Base-by-base conservation (phyloP, 2,113 vertebrate species). In the Leucopternis melanops region DNA sequence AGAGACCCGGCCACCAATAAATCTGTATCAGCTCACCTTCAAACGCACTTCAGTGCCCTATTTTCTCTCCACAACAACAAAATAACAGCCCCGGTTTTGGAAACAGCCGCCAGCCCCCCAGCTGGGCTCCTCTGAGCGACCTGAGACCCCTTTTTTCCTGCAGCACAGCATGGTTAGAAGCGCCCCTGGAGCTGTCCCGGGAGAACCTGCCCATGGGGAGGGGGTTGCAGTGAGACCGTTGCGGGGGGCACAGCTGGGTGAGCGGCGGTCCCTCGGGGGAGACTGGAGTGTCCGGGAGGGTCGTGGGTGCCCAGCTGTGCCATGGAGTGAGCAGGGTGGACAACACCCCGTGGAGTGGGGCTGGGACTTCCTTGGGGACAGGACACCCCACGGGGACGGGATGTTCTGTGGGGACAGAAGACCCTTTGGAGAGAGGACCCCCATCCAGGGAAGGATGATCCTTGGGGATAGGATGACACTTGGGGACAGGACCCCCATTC, bases 51-150 rank as follows among this genome's bases (percentile, higher is more conserved):
- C 8, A 0, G 42, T 74, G 91, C 57, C 72, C 83, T 83, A 50
- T 86, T 95, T 97, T 89, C 89, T 44, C 59, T 84, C 29, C 63
- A 73, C 67, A 87, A 86, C 69, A 92, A 78, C 63, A 89, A 86
- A 89, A 89, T 10, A 86, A 34, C 29, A 84, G 81, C 40, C 61
- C 15, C 2, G 1, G 40, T 21, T 89, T 71, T 45, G 55, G 78
- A 31, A 78, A 45, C 2, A 1, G 57, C 83, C 3, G 2, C 58
- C 75, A 83, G 23, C 4, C 9, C 42, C 21, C 8, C 1, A 2
- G 21, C 42, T 3, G 3, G 45, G 31, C 40, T 91, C 31, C 17
- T 20, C 45, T 71, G 34, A n/a, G 88, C 1, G 4, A 44, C 72
- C 16, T 0, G 5, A 67, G 62, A 38, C 31, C 27, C 66, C 26